These are phyloP conservation scores for Psilopsiagon aymara DNA, from an alignment of 2,113 vertebrate genomes.

Conservation along the genomic window DNA sequence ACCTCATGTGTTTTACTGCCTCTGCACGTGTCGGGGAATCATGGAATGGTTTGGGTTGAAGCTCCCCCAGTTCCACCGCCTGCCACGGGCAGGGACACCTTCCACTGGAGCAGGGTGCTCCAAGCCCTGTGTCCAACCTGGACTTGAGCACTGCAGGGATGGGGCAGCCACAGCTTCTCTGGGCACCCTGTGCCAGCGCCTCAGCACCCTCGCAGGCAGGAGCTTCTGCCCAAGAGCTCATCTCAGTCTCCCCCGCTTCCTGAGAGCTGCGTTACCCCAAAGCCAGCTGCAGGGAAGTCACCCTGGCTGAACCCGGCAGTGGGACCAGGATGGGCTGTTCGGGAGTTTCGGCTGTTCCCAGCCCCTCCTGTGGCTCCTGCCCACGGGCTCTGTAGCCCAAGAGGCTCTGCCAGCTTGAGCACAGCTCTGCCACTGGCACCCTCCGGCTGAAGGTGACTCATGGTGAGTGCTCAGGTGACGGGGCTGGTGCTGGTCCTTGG, in stretches of 20 bases:
- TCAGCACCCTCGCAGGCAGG: not conserved
- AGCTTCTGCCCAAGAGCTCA: not conserved
- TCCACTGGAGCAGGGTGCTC: not conserved
- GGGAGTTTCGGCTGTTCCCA: not conserved
- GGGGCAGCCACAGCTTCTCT: not conserved
- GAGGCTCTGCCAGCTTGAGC: not conserved
- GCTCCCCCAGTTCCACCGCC: not conserved
- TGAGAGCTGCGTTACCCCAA: not conserved
- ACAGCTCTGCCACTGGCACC: not conserved
- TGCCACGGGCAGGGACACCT: not conserved
- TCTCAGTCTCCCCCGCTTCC: not conserved
- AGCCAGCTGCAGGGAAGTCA: not conserved
- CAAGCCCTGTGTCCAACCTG: no score
- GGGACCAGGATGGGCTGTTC: not conserved
- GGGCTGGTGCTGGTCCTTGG: not conserved
- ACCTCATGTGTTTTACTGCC: not conserved
- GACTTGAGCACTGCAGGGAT: no score
- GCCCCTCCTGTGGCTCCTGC: not conserved
- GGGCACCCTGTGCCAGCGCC: not conserved
- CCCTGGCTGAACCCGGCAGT: not conserved
- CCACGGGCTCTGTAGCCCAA: not conserved
- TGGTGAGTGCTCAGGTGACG: not conserved
- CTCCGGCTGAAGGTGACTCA: not conserved
- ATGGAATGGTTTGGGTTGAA: no score
- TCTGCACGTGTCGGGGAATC: not conserved